Conservation (phyloP, 2,888 invertebrate species). For the Orchestes rusci region DNA sequence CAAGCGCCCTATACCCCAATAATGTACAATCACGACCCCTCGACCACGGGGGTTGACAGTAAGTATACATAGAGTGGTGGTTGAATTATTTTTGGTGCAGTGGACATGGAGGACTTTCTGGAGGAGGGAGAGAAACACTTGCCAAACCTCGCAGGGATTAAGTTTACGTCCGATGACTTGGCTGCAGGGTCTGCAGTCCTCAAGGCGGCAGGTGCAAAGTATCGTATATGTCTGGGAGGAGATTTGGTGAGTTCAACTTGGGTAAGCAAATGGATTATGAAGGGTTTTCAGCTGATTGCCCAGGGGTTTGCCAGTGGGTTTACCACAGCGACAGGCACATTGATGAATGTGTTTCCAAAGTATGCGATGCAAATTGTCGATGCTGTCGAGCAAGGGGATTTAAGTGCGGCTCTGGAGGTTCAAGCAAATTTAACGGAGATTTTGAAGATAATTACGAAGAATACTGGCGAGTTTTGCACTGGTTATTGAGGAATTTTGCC, state of each 20-base stretch:
- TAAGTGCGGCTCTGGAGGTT: conserved; percentile 45
- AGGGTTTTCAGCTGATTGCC: conserved; percentile 57
- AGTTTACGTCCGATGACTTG: conserved; percentile 69
- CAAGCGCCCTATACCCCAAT: conserved; percentile 55
- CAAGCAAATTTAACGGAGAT: conserved; percentile 49
- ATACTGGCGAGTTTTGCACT: conserved; percentile 45
- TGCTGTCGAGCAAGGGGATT: conserved; percentile 43
- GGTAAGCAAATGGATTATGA: too few species aligned
- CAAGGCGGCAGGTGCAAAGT: conserved; percentile 27
- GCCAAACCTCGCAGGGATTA: conserved; percentile 71
- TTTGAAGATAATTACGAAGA: conserved; percentile 46
- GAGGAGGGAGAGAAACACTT: conserved; percentile 54
- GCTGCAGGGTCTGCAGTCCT: conserved; percentile 52
- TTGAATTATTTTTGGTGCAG: too few species aligned
- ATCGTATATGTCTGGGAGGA: conserved; percentile 47
- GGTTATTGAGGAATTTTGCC: neutral
- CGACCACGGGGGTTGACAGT: conserved; percentile 65
- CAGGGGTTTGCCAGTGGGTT: conserved; percentile 63
- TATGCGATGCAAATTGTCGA: conserved; percentile 51
- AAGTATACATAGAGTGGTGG: too few species aligned
- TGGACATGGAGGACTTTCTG: conserved; percentile 65
- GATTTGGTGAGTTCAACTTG: conserved; percentile 59
- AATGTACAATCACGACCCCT: conserved; percentile 77
- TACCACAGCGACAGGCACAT: conserved; percentile 64
- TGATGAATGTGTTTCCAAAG: conserved; percentile 60